Evolutionary conservation across 2,113 vertebrate species (phyloP).

Genomic region (Gulo gulo): DNA sequence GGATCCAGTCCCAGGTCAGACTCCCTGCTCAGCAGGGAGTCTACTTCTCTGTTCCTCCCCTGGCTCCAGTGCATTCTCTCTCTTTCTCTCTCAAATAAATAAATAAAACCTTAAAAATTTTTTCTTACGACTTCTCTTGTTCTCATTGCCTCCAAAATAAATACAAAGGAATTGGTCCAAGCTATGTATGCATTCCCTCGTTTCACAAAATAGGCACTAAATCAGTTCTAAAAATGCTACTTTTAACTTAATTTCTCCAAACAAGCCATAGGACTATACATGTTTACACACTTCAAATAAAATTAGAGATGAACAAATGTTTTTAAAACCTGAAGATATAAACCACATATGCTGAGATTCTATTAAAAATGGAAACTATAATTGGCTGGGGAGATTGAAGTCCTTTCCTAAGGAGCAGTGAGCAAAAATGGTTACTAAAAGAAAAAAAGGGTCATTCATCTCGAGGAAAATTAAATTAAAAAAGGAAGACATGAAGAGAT

Average conservation of each 20-base stretch:
- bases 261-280: background rate
- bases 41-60: background rate
- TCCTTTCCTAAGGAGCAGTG: background rate
- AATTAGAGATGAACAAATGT: background rate
- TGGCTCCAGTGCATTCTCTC: background rate
- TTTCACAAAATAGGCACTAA: background rate
- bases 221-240: background rate
- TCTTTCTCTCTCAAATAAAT: background rate
- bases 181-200: background rate
- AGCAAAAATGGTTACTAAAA: conserved; percentile 36
- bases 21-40: background rate
- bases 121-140: background rate
- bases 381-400: background rate
- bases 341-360: background rate
- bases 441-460: conserved; percentile 28
- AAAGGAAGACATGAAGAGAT: background rate
- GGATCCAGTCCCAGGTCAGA: background rate
- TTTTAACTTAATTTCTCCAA: background rate
- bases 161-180: background rate
- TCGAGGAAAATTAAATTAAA: conserved; percentile 47
- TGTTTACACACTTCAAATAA: background rate
- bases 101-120: background rate
- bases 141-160: background rate
- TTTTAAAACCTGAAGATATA: background rate
- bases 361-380: background rate